Conservation (phyloP, 2,113 vertebrate genomes). For the Glaucomys volans region DNA sequence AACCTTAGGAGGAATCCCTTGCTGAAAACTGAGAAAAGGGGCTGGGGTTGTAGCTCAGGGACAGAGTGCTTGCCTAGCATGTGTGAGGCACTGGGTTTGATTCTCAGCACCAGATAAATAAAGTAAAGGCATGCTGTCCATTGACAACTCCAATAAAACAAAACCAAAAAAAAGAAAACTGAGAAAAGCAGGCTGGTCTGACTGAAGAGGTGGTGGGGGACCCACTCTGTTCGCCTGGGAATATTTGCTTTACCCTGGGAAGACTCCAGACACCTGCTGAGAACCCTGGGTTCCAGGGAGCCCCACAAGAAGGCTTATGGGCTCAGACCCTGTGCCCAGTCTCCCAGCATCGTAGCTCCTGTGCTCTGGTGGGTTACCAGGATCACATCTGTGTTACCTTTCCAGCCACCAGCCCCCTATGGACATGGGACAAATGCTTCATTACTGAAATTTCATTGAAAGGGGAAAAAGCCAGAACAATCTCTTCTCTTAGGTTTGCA, state of each 20-base stretch:
- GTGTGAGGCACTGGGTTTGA: too few relatives aligned
- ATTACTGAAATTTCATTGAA: not conserved
- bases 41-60: too few relatives aligned
- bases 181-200: accelerated
- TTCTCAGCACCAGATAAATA: too few relatives aligned
- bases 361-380: accelerated
- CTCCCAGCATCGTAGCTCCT: not conserved
- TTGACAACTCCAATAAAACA: too few relatives aligned
- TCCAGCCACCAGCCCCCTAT: not conserved
- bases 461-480: not conserved
- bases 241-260: not conserved
- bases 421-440: not conserved
- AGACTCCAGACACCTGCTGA: not conserved
- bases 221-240: too few relatives aligned
- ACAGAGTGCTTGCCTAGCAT: too few relatives aligned
- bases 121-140: too few relatives aligned
- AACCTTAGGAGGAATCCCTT: not conserved
- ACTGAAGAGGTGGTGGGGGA: accelerated
- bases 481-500: not conserved
- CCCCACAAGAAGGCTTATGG: not conserved
- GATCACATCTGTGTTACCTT: not conserved
- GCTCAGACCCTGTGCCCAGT: accelerated
- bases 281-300: not conserved
- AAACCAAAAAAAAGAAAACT: too few relatives aligned
- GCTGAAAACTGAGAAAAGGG: not conserved